Percentiles rank a stretch among this genome's conserved stretches.
Conservation (phyloP, 2,113 vertebrate species). For the Esox niger region DNA sequence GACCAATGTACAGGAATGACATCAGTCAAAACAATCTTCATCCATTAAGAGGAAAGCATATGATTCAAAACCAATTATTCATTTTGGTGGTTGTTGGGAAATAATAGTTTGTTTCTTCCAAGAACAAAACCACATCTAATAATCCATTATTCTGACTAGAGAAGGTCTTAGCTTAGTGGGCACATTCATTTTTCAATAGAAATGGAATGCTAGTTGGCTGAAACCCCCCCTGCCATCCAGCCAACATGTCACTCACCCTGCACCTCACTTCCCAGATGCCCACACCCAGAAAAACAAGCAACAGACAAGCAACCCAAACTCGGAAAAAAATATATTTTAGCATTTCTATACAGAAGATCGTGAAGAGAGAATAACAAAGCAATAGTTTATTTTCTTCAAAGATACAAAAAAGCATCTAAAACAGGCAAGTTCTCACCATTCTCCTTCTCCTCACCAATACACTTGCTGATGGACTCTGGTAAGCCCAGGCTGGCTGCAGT, state of each 20-base stretch:
- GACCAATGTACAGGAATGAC: constrained; percentile 15
- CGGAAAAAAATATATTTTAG: too few relatives aligned
- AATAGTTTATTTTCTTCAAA: not conserved
- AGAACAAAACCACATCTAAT: not conserved
- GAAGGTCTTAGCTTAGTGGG: too few relatives aligned
- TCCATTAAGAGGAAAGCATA: not conserved
- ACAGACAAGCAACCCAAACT: too few relatives aligned
- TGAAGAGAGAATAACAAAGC: not conserved
- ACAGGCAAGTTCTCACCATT: constrained; percentile 74
- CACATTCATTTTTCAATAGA: too few relatives aligned
- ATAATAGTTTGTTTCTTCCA: too few relatives aligned
- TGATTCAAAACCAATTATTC: constrained; percentile 27
- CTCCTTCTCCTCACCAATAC: constrained; percentile 73
- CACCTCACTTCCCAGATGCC: not conserved
- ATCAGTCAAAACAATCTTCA: constrained; percentile 12
- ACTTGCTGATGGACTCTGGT: constrained; percentile 78
- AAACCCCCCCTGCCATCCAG: not conserved
- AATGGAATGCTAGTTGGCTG: too few relatives aligned
- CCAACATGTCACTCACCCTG: not conserved
- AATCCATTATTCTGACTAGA: not conserved
- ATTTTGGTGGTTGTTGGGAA: constrained; percentile 6
- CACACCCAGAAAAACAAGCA: not conserved
- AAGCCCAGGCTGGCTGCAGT: constrained; percentile 88
- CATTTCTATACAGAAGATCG: too few relatives aligned
- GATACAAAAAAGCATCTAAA: not conserved